Evolutionary conservation across 2,888 invertebrate genomes (phyloP).

Genomic region (Pheosia gnoma): DNA sequence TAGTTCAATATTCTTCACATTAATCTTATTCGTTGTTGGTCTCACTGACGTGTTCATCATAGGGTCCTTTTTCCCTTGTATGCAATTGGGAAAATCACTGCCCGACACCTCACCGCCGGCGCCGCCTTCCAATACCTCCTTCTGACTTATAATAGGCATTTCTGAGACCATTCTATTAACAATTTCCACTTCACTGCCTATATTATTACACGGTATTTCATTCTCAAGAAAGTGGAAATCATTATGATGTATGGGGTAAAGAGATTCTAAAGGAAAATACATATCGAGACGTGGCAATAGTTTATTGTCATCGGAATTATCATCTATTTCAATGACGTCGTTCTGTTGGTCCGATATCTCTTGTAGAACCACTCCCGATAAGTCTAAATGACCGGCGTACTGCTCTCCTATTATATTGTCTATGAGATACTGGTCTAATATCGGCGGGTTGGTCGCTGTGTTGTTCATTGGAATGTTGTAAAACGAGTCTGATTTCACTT

Average conservation of each 20-base stretch:
- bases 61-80: constrained; percentile 75
- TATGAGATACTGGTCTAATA: constrained; percentile 73
- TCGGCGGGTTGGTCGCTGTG: constrained; percentile 58
- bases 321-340: constrained; percentile 78
- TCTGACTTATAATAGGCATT: constrained; percentile 65
- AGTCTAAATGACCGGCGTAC: constrained; percentile 67
- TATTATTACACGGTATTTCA: constrained; percentile 57
- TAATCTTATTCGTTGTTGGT: constrained; percentile 73
- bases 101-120: constrained; percentile 45
- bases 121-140: constrained; percentile 55
- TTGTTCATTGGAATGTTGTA: constrained; percentile 66
- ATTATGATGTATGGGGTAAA: constrained; percentile 71
- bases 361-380: constrained; percentile 63
- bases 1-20: constrained; percentile 79
- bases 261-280: constrained; percentile 71
- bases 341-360: constrained; percentile 67
- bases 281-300: constrained; percentile 72
- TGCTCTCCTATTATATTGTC: constrained; percentile 76
- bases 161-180: constrained; percentile 68
- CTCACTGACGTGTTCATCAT: constrained; percentile 77
- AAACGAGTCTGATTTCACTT: constrained; percentile 74
- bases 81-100: constrained; percentile 64
- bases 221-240: constrained; percentile 77
- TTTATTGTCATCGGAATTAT: constrained; percentile 78
- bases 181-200: constrained; percentile 54